phyloP scores from a whole-genome alignment of 35 echinoderm and acorn worm species.

The Eucidaris tribuloides region DNA sequence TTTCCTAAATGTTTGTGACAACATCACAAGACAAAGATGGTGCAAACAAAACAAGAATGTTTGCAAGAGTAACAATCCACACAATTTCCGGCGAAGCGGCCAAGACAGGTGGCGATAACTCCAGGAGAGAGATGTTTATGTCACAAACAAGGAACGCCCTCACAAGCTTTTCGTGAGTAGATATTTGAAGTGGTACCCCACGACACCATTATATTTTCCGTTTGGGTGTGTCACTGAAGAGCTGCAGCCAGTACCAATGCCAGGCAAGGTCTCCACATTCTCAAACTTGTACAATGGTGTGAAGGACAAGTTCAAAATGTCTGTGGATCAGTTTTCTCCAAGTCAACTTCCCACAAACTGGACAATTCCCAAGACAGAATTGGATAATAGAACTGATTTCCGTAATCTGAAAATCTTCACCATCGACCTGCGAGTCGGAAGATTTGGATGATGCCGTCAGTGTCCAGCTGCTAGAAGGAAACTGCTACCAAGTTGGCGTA shows the following conservation, averaged over 20 bases:
- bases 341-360: conserved; percentile 48
- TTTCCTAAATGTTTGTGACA: conserved; percentile 73
- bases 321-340: conserved; percentile 25
- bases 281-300: conserved; percentile 78
- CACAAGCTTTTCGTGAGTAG: conserved; percentile 58
- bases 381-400: conserved; percentile 45
- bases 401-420: conserved; percentile 58
- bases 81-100: background rate
- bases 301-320: conserved; percentile 38
- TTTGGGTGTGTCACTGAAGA: conserved; percentile 65
- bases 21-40: background rate
- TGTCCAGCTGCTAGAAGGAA: conserved; percentile 25
- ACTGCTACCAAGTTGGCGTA: conserved; percentile 57
- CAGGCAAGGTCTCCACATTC: conserved; percentile 58
- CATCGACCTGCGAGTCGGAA: conserved; percentile 58
- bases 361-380: conserved; percentile 69
- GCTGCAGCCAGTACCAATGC: conserved; percentile 25
- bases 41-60: background rate
- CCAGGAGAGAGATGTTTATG: conserved; percentile 3
- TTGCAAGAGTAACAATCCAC: conserved; percentile 14
- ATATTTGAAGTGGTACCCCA: conserved; percentile 36
- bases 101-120: background rate
- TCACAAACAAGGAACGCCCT: conserved; percentile 62
- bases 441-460: conserved; percentile 83
- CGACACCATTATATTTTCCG: conserved; percentile 55